Evolutionary conservation across 2,888 invertebrate species (phyloP), one percentile per base, ranked within the genome.

Genomic region (Pachliopta kotzebuea): DNA sequence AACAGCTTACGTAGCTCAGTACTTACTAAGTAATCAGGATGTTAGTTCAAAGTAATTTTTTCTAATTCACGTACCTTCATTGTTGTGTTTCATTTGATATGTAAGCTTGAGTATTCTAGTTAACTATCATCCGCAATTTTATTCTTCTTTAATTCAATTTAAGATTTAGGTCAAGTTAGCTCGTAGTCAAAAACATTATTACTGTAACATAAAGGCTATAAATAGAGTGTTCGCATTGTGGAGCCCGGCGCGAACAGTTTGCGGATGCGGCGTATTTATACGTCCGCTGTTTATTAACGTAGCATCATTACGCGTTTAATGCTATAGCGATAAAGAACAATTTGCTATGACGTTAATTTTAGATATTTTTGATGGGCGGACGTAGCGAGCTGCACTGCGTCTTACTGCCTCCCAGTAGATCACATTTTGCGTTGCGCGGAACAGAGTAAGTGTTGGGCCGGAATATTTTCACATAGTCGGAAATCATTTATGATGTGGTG

Each of bases 221-320:
- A 58, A 63, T 59, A 54, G 31, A 45, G 31, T 63, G 54, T 55
- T 59, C 54, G 54, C 54, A 55, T 63, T 55, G 45, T 29, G 55
- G 54, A 58, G 54, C 26, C 57, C 52, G 26, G n/a, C 63, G 54
- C 54, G n/a, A 26, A 63, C 54, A 54, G 54, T 63, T 53, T 63
- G 59, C 49, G 55, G 55, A 59, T 37, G 59, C 59, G 45, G 59
- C 63, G 54, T 49, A 63, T 63, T 63, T 63, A 63, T 63, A 57
- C 55, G 63, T 63, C 49, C 55, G 59, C 55, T 8, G 63, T 63
- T 63, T 53, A 63, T 54, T 53, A 57, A 37, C 53, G 62, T 45
- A 56, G 24, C 53, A n/a, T 20, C 62, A 63, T 63, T 63, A 58
- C 56, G 53, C 57, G 62, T 58, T 63, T 58, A 57, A 58, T 57